Conservation (phyloP, 2,888 invertebrate genomes). For the Epinotia demarniana region DNA sequence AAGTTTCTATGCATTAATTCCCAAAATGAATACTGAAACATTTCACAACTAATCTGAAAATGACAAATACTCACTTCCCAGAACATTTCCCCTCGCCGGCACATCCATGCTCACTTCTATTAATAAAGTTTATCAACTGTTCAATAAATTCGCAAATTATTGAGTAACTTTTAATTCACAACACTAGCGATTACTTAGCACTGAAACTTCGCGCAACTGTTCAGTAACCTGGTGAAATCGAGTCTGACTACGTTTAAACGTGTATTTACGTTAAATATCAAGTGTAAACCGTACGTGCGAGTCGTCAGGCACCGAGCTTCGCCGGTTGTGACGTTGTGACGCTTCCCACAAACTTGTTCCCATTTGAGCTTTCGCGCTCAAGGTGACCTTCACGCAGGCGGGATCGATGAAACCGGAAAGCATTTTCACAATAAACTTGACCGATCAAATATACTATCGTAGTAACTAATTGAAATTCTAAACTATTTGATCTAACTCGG, state of each 20-base stretch:
- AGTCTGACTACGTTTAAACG: conserved; percentile 43
- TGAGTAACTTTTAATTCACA: conserved; percentile 32
- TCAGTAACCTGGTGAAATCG: conserved; percentile 53
- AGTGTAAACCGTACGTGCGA: conserved; percentile 48
- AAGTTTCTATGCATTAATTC: not conserved
- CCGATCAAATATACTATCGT: conserved; percentile 32
- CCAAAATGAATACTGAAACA: not conserved
- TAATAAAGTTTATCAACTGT: conserved; percentile 30
- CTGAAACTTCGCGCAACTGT: conserved; percentile 44
- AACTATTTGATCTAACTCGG: not conserved
- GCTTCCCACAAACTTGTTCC: conserved; percentile 47
- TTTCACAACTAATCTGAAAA: conserved; percentile 5
- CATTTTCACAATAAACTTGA: conserved; percentile 31
- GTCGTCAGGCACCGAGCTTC: conserved; percentile 48
- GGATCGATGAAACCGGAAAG: conserved; percentile 59
- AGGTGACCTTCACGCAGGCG: conserved; percentile 74
- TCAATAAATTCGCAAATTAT: conserved; percentile 16
- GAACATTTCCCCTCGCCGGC: conserved; percentile 83
- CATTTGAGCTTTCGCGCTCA: conserved; percentile 75
- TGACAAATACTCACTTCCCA: conserved; percentile 81
- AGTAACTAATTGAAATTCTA: too few species aligned
- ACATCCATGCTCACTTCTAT: conserved; percentile 75
- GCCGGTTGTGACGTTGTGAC: conserved; percentile 42
- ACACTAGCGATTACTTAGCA: conserved; percentile 22
- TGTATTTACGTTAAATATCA: conserved; percentile 44